Percentiles rank a stretch among this genome's conserved stretches.
Conservation (phyloP, 2,113 vertebrate genomes). For the Progne subis region DNA sequence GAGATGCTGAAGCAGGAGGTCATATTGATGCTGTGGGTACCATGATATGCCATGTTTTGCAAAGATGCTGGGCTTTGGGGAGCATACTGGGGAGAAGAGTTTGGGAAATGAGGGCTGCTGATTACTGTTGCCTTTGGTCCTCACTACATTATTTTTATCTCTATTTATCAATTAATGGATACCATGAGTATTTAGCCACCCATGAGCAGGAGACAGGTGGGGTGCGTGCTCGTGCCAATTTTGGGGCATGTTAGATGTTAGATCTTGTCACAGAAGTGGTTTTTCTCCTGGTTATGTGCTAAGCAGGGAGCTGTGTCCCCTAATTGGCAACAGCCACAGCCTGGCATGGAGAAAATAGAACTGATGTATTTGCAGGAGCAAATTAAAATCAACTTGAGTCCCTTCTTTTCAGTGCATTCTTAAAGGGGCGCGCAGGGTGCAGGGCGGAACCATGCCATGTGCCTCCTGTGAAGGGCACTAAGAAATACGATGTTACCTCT, state of each 20-base stretch:
- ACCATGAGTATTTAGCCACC: neutral
- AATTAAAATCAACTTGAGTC: neutral
- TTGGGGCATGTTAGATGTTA: neutral
- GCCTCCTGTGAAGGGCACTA: neutral
- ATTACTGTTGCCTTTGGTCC: neutral
- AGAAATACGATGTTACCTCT: neutral
- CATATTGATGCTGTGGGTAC: fast-evolving
- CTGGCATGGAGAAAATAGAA: neutral
- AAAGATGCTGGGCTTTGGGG: neutral
- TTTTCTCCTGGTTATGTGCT: neutral
- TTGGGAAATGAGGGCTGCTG: neutral
- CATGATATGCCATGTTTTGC: fast-evolving
- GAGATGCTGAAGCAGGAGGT: neutral
- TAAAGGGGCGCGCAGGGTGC: neutral
- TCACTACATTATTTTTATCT: neutral
- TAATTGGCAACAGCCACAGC: neutral
- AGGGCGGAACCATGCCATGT: neutral
- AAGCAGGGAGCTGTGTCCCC: neutral
- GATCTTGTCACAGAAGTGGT: neutral
- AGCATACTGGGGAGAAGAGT: neutral
- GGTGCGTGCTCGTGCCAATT: fast-evolving
- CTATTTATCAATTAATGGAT: neutral
- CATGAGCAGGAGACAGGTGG: neutral
- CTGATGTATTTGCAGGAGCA: neutral
- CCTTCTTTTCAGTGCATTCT: neutral